A percentile compares a stretch with the other conserved stretches of the same genome.
phyloP scores from a whole-genome alignment of 1,140 invertebrate species.

The Drosophila tsacasi region DNA sequence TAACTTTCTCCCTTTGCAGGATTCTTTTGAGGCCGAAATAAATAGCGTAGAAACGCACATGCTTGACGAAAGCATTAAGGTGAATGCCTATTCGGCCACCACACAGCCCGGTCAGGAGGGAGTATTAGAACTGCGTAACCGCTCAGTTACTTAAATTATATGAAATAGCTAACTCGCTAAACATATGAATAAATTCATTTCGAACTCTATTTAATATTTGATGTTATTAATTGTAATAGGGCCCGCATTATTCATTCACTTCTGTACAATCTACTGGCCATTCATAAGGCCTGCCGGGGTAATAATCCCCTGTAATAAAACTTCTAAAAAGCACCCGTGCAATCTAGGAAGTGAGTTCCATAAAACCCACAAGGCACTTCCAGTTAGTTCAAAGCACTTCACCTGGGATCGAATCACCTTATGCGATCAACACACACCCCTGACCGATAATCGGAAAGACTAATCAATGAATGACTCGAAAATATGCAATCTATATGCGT shows the following conservation, averaged over 20 bases:
- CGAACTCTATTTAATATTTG: no score
- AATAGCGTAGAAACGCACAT: conserved; percentile 45
- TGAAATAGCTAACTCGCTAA: background rate
- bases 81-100: conserved; percentile 47
- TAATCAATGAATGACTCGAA: conserved; percentile 34
- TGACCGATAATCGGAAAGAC: conserved; percentile 26
- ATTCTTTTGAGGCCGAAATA: conserved; percentile 41
- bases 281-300: background rate
- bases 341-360: conserved; percentile 21
- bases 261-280: background rate
- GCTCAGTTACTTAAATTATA: background rate
- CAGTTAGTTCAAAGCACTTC: conserved; percentile 8
- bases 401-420: background rate
- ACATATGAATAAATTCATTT: background rate
- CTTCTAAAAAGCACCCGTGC: conserved; percentile 7
- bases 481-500: conserved; percentile 17
- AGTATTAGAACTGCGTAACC: background rate
- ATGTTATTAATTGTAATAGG: no score
- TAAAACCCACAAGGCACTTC: conserved; percentile 11
- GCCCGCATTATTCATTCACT: conserved; percentile 11
- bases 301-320: conserved; percentile 8
- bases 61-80: conserved; percentile 47
- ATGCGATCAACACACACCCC: background rate
- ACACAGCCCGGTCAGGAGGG: conserved; percentile 32
- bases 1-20: background rate